Evolutionary conservation across 2,888 invertebrate genomes (phyloP), one percentile per base, ranked within the genome.

Genomic region (Pemphredon lugubris): DNA sequence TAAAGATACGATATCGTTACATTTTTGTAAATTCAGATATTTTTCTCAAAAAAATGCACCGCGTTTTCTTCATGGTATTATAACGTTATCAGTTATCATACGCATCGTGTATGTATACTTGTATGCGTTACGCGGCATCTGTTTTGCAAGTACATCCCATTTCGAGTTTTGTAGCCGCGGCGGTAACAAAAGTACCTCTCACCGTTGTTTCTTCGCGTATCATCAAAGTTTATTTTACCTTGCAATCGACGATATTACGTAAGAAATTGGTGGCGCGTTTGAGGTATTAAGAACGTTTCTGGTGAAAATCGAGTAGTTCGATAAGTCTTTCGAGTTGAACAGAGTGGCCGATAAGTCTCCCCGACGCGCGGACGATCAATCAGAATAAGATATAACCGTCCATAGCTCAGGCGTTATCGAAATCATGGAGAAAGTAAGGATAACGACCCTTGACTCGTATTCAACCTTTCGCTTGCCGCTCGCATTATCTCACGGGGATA

Each of bases 311-410:
- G 79, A 81, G 74, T 75, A 64, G 72, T 26, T 20, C 77, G 72
- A 81, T 81, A 81, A 79, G 66, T 81, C 80, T 76, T 77, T 69
- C 55, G 16, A 20, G 59, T 26, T 26, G 37, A 74, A 54, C 73
- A 42, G 58, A 70, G 54, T 63, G 72, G 53, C 60, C 74, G 74
- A 81, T 81, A 81, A 80, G 73, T 81, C 76, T 79, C 55, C 68
- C 50, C 61, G 69, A 68, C 73, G 51, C 73, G 58, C 61, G 60
- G 30, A 42, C 78, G 73, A 80, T 80, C 81, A 81, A 78, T 81
- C 80, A 77, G 74, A 16, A 16, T 47, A 45, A 72, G 67, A 81
- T 81, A 81, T 74, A 73, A 74, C 65, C 75, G 48, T 60, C 58
- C 60, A 72, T 73, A 55, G 58, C 50, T 74, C 51, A 30, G 16